Evolutionary conservation across 2,113 vertebrate genomes (phyloP), one percentile per base, ranked within the genome.

Genomic region (Martes martes): DNA sequence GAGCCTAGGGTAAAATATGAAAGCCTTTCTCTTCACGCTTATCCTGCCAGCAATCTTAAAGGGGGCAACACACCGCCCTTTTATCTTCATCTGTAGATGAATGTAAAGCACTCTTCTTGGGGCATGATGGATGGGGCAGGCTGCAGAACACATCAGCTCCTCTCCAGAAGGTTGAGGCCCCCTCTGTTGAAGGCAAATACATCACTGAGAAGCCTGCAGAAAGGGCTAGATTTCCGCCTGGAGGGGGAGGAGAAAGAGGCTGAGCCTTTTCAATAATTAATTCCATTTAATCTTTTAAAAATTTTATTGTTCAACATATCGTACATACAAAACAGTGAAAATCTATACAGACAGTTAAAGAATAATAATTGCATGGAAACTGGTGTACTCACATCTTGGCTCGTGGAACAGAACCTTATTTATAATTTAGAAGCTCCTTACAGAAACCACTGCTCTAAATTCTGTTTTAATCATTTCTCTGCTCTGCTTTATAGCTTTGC

Each of bases 71-170:
- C 36, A 39, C 83, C 33, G 7, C 28, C 36, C 85, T 86, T 93
- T 97, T 78, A 97, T 98, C 97, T 97, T 96, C 94, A 97, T 96
- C 97, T 78, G 63, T 83, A 94, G 96, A 85, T 21, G 79, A 86
- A 95, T 96, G 94, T 96, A 96, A 95, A 96, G 78, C 92, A 90
- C 15, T 2, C 82, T 57, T 86, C 96, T 92, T 63, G 65, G 11
- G 63, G 83, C 36, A 52, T 97, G 97, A 97, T 78, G 96, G 65
- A 97, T 96, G 96, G 61, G 67, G 45, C 4, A 0, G 3, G 45
- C 94, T 52, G 50, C 63, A 9, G 87, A 71, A 9, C 83, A 84
- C 83, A 71, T 78, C 87, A 69, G 52, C 13, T 73, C 67, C 69
- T 93, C 80, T 89, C 87, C 63, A 33, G 76, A 95, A 97, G 96